Evolutionary conservation across 2,888 invertebrate genomes (phyloP).

Genomic region (Unio delphinus): DNA sequence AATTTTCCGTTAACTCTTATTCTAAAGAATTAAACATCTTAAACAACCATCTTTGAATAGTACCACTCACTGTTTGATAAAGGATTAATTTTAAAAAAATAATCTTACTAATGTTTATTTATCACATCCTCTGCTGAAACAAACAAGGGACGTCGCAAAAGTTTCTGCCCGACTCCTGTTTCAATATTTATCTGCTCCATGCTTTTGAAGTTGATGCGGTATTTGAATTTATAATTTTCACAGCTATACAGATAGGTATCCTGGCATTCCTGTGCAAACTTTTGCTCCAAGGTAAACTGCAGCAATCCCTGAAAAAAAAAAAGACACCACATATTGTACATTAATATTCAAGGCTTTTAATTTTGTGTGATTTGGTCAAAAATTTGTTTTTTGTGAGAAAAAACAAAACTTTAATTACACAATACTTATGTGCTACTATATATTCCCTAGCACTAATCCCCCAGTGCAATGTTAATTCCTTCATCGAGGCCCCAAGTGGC

Average conservation of each 20-base stretch:
- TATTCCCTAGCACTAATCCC: no score
- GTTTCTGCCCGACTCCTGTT: conserved; percentile 9
- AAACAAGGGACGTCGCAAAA: conserved; percentile 18
- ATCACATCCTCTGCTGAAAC: conserved; percentile 8
- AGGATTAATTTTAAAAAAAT: no score
- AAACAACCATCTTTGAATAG: no score
- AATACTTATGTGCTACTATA: no score
- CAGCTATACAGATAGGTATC: conserved; percentile 16
- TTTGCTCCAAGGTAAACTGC: conserved; percentile 26
- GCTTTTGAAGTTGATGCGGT: conserved; percentile 14
- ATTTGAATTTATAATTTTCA: conserved; percentile 28
- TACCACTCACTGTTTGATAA: no score
- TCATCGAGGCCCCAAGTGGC: no score
- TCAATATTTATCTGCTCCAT: conserved; percentile 29
- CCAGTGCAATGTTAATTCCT: no score
- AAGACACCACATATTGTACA: not conserved
- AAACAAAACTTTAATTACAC: no score
- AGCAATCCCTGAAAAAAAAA: conserved; percentile 3
- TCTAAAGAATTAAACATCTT: no score
- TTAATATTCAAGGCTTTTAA: not conserved
- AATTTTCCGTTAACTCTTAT: no score
- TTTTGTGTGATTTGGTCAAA: no score
- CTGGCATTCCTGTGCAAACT: conserved; percentile 19
- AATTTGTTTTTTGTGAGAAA: no score
- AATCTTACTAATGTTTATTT: conserved; percentile 9